Percentiles rank a stretch among this genome's conserved stretches.
Evolutionary conservation across 2,797 vertebrate species (phyloP).

Genomic region (Enoplosus armatus): DNA sequence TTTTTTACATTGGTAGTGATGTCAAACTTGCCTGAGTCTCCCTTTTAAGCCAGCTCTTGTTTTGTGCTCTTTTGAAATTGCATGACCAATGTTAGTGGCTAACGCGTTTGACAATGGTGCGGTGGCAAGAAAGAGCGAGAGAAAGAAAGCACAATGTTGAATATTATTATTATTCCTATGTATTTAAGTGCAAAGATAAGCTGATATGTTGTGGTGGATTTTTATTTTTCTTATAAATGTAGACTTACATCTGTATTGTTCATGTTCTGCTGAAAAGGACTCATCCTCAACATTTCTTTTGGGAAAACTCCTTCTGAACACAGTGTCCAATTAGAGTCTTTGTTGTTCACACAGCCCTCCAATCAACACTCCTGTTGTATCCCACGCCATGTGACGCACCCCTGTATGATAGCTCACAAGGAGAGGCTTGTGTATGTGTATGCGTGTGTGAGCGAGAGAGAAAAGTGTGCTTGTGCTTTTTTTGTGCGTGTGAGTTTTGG

Average conservation of each 20-base stretch:
- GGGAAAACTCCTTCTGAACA: slow-evolving; percentile 51
- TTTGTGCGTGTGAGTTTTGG: slow-evolving; percentile 43
- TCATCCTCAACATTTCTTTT: slow-evolving; percentile 43
- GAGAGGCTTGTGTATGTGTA: slow-evolving; percentile 50
- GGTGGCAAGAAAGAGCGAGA: slow-evolving; percentile 50
- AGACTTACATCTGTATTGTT: slow-evolving; percentile 79
- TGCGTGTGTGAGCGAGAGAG: slow-evolving; percentile 26
- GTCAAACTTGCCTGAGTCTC: slow-evolving; percentile 64
- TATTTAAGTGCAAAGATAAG: slow-evolving; percentile 89
- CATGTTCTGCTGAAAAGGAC: slow-evolving; percentile 75
- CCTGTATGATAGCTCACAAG: slow-evolving; percentile 47
- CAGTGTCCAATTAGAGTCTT: slow-evolving; percentile 61
- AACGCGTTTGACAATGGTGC: slow-evolving; percentile 72
- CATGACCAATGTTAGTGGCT: slow-evolving; percentile 77
- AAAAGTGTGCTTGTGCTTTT: slow-evolving; percentile 32
- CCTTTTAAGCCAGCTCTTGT: slow-evolving; percentile 70
- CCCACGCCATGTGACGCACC: slow-evolving; percentile 68
- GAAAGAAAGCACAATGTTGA: slow-evolving; percentile 83
- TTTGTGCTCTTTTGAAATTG: slow-evolving; percentile 76
- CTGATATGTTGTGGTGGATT: slow-evolving; percentile 84
- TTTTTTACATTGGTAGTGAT: slow-evolving; percentile 42
- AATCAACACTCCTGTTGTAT: slow-evolving; percentile 59
- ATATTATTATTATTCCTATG: slow-evolving; percentile 78
- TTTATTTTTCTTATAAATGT: slow-evolving; percentile 81
- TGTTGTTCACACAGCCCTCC: slow-evolving; percentile 61